Evolutionary conservation across 2,888 invertebrate species (phyloP).

Genomic region (Stenichneumon culpator): DNA sequence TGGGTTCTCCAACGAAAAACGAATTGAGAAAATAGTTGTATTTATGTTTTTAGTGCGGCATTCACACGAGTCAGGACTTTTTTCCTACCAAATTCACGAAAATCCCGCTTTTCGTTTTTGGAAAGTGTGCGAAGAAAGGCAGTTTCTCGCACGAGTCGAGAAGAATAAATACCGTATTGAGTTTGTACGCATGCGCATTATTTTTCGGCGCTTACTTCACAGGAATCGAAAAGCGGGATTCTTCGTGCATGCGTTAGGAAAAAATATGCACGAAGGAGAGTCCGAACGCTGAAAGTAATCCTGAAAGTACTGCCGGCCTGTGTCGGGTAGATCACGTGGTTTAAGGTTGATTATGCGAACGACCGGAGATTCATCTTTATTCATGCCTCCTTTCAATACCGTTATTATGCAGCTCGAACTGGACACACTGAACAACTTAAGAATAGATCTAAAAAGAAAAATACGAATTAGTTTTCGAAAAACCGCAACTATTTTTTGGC

Average conservation of each 20-base stretch:
- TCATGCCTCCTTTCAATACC: neutral
- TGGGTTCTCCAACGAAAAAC: too few species aligned
- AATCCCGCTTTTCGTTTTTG: too few species aligned
- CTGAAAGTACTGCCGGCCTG: neutral
- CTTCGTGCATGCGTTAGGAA: neutral
- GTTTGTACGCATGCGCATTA: too few species aligned
- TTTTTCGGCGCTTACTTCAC: too few species aligned
- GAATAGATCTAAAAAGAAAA: neutral
- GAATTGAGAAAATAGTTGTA: too few species aligned
- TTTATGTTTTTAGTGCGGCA: too few species aligned
- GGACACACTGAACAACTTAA: neutral
- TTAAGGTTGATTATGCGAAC: slow-evolving; percentile 47
- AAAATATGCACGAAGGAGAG: neutral
- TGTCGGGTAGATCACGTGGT: slow-evolving; percentile 19
- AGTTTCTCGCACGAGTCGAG: too few species aligned
- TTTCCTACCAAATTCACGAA: too few species aligned
- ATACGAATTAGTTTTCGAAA: neutral
- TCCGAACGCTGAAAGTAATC: neutral
- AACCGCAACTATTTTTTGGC: neutral
- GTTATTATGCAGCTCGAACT: slow-evolving; percentile 21
- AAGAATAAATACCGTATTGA: too few species aligned
- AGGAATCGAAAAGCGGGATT: too few species aligned
- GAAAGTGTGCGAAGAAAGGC: too few species aligned
- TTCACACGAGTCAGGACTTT: too few species aligned
- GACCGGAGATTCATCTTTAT: slow-evolving; percentile 37